Conservation (phyloP, 2,888 invertebrate genomes). For the Cinara cedri region DNA sequence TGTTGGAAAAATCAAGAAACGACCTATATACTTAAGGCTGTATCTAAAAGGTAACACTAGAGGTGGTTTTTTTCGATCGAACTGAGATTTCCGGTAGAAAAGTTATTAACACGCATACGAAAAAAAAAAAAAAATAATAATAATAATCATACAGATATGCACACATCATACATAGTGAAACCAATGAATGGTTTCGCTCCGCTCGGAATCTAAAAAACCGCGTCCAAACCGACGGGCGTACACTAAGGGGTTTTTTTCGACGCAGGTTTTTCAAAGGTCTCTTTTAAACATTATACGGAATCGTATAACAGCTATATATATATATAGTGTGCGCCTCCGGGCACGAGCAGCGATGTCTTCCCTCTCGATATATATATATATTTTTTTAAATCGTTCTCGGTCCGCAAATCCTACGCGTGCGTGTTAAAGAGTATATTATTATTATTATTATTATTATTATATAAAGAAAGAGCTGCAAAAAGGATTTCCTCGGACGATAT, state of each 20-base stretch:
- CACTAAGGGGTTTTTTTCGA: conserved; percentile 13
- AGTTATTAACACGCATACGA: too few species aligned
- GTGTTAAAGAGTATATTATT: conserved; percentile 6
- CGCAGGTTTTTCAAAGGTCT: conserved; percentile 24
- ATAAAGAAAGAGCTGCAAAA: conserved; percentile 7
- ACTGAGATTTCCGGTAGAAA: too few species aligned
- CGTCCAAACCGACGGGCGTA: conserved; percentile 1
- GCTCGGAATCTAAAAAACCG: background rate
- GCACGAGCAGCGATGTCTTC: conserved; percentile 1
- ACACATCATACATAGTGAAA: too few species aligned
- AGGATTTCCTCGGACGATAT: conserved; percentile 17
- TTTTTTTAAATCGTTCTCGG: conserved; percentile 16
- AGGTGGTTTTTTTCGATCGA: too few species aligned
- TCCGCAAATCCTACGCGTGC: conserved; percentile 9
- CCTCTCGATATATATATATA: background rate
- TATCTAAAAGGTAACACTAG: too few species aligned
- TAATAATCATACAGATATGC: too few species aligned
- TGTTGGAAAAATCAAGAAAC: too few species aligned
- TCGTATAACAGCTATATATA: too few species aligned
- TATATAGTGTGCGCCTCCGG: background rate
- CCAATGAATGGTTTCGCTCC: too few species aligned
- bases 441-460: too few species aligned
- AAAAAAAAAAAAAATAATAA: too few species aligned
- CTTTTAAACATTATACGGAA: conserved; percentile 21
- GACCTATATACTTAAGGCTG: too few species aligned